Evolutionary conservation across 2,113 vertebrate genomes (phyloP), one percentile per base, ranked within the genome.

Genomic region (Egretta garzetta): DNA sequence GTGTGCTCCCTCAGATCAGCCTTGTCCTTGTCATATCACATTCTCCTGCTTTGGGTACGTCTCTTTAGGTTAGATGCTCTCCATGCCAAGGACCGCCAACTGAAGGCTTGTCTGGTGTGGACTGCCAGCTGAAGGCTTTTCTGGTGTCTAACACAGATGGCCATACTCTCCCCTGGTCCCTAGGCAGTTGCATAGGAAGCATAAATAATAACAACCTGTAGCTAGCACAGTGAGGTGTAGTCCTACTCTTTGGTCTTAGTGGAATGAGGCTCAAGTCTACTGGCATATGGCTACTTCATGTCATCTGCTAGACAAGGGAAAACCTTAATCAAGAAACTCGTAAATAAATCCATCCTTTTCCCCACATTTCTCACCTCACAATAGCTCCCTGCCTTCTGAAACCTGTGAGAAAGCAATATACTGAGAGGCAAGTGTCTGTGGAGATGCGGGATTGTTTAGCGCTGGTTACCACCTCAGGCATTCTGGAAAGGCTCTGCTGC

Each of bases 401-500:
- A 86, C 41, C 79, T 80, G 88, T 64, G 92, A 95, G 77, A 95
- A 96, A 93, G 85, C 97, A 95, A 67, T 93, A 88, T 96, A 86
- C 95, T 95, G 93, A 86, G 76, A 95, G 72, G 94, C 87, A 71
- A 81, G 83, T 70, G 94, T 94, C 88, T 97, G 80, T 59, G 93
- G 68, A 74, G 94, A 67, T 87, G 71, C 8, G 17, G 91, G 90
- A 92, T 86, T 7, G 8, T 97, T 96, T 90, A 86, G 32, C 3
- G 12, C 85, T 53, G 71, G 93, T 83, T 93, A 93, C 35, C 95
- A 97, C 98, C 97, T 88, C 33, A 1, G 98, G 98, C 93, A 0
- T 97, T 98, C 97, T 98, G 98, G 98, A 98, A 97, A 93, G 92
- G 77, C 80, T 97, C 89, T 83, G 37, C 93, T 82, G 14, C 89